Percentiles rank a stretch among this genome's conserved stretches.
Evolutionary conservation across 2,113 vertebrate species (phyloP).

Genomic region (Gnathonemus echidnorhynchus): DNA sequence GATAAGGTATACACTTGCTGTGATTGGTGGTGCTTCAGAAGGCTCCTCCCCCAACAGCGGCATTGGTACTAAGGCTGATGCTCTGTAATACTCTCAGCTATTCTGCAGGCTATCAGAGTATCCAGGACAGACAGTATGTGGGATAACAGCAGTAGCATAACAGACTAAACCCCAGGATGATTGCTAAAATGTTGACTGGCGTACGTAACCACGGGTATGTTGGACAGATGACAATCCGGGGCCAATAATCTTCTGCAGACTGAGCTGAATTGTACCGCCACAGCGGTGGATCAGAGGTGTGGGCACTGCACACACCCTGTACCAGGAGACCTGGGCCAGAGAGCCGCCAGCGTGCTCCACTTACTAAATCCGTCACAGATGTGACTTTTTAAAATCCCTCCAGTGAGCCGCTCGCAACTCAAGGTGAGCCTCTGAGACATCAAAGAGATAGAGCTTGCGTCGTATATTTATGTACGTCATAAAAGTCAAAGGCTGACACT

Average conservation of each 20-base stretch:
- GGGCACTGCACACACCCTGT: neutral
- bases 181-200: neutral
- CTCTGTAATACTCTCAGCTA: neutral
- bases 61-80: neutral
- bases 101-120: neutral
- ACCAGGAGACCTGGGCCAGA: neutral
- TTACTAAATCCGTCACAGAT: slow-evolving; percentile 11
- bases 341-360: neutral
- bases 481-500: neutral
- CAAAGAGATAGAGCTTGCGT: neutral
- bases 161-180: neutral
- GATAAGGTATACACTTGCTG: neutral
- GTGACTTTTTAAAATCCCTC: neutral
- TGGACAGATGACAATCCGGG: neutral
- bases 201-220: neutral
- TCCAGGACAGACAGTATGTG: neutral
- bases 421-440: slow-evolving; percentile 12
- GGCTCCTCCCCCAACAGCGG: neutral
- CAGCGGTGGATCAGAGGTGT: neutral
- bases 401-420: neutral
- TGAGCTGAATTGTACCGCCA: neutral
- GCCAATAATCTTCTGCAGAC: neutral
- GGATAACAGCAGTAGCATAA: neutral
- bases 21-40: neutral
- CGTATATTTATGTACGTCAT: neutral